Evolutionary conservation across 1,140 invertebrate species (phyloP).

Genomic region (Cydia fagiglandana): DNA sequence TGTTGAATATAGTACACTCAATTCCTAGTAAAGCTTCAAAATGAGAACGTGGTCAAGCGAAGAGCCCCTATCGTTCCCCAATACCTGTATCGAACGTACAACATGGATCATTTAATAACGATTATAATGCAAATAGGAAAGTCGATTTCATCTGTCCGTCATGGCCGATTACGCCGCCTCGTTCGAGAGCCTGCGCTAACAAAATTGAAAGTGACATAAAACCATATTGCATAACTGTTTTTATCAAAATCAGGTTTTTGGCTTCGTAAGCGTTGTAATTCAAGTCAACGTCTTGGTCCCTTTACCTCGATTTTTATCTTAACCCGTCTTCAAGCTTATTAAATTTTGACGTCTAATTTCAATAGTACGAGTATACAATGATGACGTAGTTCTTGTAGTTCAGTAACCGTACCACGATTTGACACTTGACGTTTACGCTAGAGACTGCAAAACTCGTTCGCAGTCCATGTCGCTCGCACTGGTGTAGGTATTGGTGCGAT

Average conservation of each 20-base stretch:
- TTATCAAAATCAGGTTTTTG: constrained; percentile 15
- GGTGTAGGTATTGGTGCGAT: no score
- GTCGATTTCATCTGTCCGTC: constrained; percentile 31
- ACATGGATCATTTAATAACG: constrained; percentile 32
- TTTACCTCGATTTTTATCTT: constrained; percentile 10
- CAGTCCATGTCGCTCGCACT: no score
- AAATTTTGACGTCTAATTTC: no score
- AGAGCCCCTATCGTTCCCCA: neutral
- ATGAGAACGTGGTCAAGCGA: neutral
- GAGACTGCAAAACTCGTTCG: no score
- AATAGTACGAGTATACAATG: no score
- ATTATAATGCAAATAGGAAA: constrained; percentile 32
- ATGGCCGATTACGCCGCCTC: constrained; percentile 18
- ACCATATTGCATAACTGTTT: constrained; percentile 27
- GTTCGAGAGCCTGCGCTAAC: constrained; percentile 21
- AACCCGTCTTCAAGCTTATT: neutral
- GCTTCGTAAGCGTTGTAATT: neutral
- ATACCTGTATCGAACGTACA: constrained; percentile 17
- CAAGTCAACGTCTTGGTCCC: neutral
- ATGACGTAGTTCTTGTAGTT: no score
- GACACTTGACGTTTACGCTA: no score
- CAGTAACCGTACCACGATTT: no score
- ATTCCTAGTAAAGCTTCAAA: neutral
- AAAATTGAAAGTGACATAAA: constrained; percentile 32
- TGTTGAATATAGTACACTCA: neutral